Evolutionary conservation across 2,797 vertebrate genomes (phyloP), one percentile per base, ranked within the genome.

Genomic region (Botia kubotai): DNA sequence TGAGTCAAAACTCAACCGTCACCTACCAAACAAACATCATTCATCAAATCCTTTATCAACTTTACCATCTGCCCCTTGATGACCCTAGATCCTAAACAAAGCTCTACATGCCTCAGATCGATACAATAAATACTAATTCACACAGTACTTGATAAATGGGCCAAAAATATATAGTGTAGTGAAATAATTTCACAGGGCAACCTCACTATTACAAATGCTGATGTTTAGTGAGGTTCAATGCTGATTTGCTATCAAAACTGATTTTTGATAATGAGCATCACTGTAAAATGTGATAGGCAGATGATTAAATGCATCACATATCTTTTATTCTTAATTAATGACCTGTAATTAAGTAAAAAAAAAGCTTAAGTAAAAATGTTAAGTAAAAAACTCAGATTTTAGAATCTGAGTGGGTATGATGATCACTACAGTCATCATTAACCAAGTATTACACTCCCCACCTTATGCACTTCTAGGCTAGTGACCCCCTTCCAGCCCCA

Each of bases 21-120:
- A 29, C 16, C 26, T 53, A 66, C 11, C 16, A 53, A 16, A 69
- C 52, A 46, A 71, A 23, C 55, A 71, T 26, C 23, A 52, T 33
- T 6, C 26, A 39, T n/a, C 62, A 52, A 79, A 72, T 72, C 43
- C 16, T 23, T 70, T 77, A 57, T 57, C 16, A 77, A 69, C 11
- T 66, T 79, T 46, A 6, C 46, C 53, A 16, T 72, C 48, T 19
- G 17, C n/a, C 66, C 8, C 16, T 14, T 6, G 43, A 69, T 69
- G 21, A 50, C 19, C 50, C 14, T 46, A 72, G 46, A 70, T 39
- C 7, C 14, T 26, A 69, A 14, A 33, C 26, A 63, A 16, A 71
- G 26, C 43, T 60, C 23, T 21, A 36, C 43, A 19, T 60, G 67
- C 43, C 33, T 3, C 23, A 71, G 53, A 78, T 77, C 75, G 60